Evolutionary conservation across 2,113 vertebrate species (phyloP).

Genomic region (Ageneiosus marmoratus): DNA sequence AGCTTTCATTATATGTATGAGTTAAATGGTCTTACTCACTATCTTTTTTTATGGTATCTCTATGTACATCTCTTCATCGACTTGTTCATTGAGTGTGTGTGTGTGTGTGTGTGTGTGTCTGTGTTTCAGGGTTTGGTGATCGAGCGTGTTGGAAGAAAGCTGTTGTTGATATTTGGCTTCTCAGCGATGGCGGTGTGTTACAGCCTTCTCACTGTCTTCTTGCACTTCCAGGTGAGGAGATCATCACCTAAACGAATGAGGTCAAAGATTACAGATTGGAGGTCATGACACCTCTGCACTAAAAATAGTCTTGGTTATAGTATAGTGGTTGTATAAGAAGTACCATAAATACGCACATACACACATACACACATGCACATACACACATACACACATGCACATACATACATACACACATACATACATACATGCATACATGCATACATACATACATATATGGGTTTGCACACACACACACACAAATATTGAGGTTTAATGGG

Average conservation of each 20-base stretch:
- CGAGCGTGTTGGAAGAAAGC: conserved; percentile 83
- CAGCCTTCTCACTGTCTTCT: conserved; percentile 80
- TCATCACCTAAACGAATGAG: neutral
- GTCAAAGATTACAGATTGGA: neutral
- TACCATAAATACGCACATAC: too few relatives aligned
- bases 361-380: neutral
- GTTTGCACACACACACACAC: neutral
- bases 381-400: neutral
- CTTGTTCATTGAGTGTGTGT: neutral
- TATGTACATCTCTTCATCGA: neutral
- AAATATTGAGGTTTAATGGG: neutral
- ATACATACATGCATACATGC: neutral
- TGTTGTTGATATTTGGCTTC: conserved; percentile 90
- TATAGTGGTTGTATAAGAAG: too few relatives aligned
- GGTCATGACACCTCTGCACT: neutral
- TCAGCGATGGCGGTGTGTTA: conserved; percentile 86
- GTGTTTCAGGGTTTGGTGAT: conserved; percentile 83
- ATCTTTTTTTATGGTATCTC: neutral
- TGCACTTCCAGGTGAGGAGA: conserved; percentile 84
- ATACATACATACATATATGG: neutral
- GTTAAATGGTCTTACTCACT: neutral
- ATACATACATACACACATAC: neutral
- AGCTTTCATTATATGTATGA: too few relatives aligned
- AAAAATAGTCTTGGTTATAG: too few relatives aligned
- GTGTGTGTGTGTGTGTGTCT: conserved; percentile 7